Base-by-base conservation (phyloP, 2,113 vertebrate species). In the Regulus satrapa region DNA sequence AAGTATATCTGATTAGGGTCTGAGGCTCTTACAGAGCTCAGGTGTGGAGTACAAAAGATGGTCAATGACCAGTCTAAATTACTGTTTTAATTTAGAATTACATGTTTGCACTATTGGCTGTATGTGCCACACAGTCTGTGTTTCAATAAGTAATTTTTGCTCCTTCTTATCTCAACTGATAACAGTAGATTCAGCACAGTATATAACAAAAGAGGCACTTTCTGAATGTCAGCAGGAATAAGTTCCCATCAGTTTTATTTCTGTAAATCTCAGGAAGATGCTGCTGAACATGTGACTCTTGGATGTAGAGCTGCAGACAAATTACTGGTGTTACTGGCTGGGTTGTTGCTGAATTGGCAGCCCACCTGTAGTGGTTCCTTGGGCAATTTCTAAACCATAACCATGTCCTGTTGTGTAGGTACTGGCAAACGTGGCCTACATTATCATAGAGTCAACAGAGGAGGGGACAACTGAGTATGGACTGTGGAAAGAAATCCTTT, bases 391-490 rank as follows among this genome's bases (percentile, higher is more conserved):
- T 88, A 11, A 76, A 67, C 51, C 34, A 14, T 14, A 59, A 34
- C 18, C 2, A 0, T 21, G 24, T 62, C 26, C 68, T 77, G 40
- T 55, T 76, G 66, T 56, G 8, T 40, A 99, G 99, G 98, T 99
- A 3, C 97, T 99, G 93, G 98, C 98, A 8, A 99, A 99, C 0
- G 98, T 99, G 62, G 98, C 99, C 3, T 99, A 98, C 83, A 99
- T 99, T 58, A 99, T 99, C 96, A 98, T 99, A 12, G 98, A 99
- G 89, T 99, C 98, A 18, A 99, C 98, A 1, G 99, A 99, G 93
- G 98, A 98, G 80, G 98, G 98, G 28, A 98, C 98, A 0, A 98
- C 98, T 2, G 98, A 99, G 61, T 99, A 99, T 5, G 97, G 98
- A 8, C 79, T 99, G 59, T 99, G 98, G 99, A 99, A 98, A 94